These are phyloP conservation scores for Aphrophora alni DNA, from an alignment of 2,888 invertebrate species.

Conservation along the genomic window DNA sequence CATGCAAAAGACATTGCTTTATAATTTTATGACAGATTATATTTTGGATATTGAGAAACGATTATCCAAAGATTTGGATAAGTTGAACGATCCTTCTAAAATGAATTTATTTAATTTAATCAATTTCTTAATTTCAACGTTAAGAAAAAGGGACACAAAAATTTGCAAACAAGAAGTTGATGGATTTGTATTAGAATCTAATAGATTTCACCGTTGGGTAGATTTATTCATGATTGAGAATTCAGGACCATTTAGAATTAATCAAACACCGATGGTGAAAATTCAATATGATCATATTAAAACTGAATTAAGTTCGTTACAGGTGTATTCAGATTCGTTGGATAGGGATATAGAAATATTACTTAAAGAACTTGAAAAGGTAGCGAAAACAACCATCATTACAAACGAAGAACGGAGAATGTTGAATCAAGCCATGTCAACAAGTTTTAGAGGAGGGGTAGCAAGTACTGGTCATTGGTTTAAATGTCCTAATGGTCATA, in stretches of 20 bases:
- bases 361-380: not conserved
- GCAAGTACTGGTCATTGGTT: constrained; percentile 68
- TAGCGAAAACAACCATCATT: not conserved
- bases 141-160: not conserved
- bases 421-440: constrained; percentile 55
- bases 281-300: not conserved
- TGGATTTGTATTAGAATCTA: not conserved
- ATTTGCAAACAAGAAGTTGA: not conserved
- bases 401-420: constrained; percentile 60
- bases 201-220: not conserved
- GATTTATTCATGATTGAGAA: not conserved
- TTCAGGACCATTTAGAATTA: not conserved
- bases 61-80: not conserved
- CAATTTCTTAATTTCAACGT: not conserved
- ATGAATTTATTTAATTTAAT: not conserved
- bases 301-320: not conserved
- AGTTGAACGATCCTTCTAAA: not conserved
- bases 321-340: not conserved
- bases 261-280: not conserved
- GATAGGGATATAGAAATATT: not conserved
- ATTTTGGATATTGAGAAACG: not conserved
- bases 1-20: not conserved
- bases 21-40: not conserved
- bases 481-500: constrained; percentile 73
- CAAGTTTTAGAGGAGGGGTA: constrained; percentile 18